Evolutionary conservation across 35 echinoderm and acorn worm genomes (phyloP), one percentile per base, ranked within the genome.

Genomic region (Lytechinus pictus): DNA sequence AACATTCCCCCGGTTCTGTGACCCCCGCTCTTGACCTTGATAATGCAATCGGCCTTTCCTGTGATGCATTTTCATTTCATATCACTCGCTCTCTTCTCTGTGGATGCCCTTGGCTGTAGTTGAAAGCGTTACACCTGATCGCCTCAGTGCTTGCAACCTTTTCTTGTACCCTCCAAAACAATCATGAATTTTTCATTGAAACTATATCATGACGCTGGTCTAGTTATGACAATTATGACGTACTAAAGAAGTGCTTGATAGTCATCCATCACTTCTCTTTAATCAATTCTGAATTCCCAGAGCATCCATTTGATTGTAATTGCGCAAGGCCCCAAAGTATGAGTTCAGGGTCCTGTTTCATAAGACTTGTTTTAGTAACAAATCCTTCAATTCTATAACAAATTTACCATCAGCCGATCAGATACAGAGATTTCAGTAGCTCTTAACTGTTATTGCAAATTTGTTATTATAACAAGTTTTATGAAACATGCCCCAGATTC

Each of bases 171-270:
- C 66, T 79, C 66, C 66, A 0, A 79, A 79, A 79, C 66, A 79
- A 79, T 79, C 66, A 79, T 79, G 66, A 79, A 79, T 79, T 79
- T 79, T 79, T 79, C 66, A 79, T 79, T 24, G 66, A 19, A 79
- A 79, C 33, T 79, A 14, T 79, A 79, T 79, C 66, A 24, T n/a
- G 16, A 16, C n/a, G 16, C 16, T 79, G 66, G 16, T 24, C 66
- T 79, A 79, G 66, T 79, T 79, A 79, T n/a, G 66, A 24, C 19
- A 79, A 79, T 79, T 79, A 4, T 79, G 8, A 79, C n/a, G 66
- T 14, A 79, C n/a, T 79, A 79, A 79, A 79, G 66, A 79, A 19
- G 66, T 79, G 19, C 66, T 79, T n/a, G 19, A 79, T 4, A 79
- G 66, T 79, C 21, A 24, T 16, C 66, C 19, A 79, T 79, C 66